These are phyloP conservation scores for Astreopora myriophthalma DNA, from an alignment of 64 coral and sea anemone genomes.

Conservation along the genomic window DNA sequence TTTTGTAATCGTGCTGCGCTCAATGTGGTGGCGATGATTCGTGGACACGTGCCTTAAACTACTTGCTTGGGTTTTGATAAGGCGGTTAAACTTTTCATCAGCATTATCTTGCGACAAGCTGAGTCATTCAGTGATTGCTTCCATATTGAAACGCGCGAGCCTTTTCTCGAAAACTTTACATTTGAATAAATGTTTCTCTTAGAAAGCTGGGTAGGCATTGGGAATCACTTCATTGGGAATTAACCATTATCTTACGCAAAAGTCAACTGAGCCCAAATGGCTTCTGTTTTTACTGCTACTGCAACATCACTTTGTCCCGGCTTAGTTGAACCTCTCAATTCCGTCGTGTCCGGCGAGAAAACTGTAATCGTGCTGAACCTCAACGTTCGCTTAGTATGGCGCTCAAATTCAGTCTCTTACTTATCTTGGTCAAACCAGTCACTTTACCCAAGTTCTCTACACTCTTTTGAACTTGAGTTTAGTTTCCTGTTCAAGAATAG, in stretches of 20 bases:
- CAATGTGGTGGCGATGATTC: constrained; percentile 6
- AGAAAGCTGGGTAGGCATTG: not conserved
- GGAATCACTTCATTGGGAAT: not conserved
- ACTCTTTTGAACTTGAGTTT: not conserved
- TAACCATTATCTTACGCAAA: not conserved
- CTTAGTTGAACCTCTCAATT: not conserved
- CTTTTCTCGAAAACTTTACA: not conserved
- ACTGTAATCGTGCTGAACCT: not conserved
- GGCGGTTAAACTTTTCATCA: constrained; percentile 27
- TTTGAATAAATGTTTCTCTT: not conserved
- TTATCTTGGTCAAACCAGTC: not conserved
- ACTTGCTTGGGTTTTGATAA: constrained; percentile 27
- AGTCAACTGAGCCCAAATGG: not conserved
- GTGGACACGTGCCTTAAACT: not conserved
- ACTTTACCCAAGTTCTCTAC: not conserved
- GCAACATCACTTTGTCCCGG: not conserved
- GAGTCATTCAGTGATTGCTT: not conserved
- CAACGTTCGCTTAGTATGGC: not conserved
- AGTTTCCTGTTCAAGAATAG: not conserved
- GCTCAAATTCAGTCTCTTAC: not conserved
- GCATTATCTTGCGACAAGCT: constrained; percentile 1
- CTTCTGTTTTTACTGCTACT: not conserved
- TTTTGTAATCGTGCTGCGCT: not conserved
- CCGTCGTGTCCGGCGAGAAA: not conserved
- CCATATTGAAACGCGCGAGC: not conserved